A percentile compares a stretch with the other conserved stretches of the same genome.
Conservation (phyloP, 2,797 vertebrate species). For the Anguilla anguilla region DNA sequence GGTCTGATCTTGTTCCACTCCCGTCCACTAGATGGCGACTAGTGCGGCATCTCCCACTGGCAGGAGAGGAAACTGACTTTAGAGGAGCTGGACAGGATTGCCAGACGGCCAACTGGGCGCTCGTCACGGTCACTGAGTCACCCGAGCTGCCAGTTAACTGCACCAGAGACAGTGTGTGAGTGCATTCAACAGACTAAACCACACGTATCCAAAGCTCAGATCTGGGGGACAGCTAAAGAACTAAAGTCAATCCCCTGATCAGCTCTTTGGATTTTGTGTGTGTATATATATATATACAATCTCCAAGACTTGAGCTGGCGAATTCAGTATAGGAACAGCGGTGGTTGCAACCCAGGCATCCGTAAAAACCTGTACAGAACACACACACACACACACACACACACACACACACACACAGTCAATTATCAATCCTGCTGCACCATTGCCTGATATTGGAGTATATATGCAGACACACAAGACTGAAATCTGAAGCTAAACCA, state of each 20-base stretch:
- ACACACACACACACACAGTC: conserved; percentile 36
- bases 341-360: conserved; percentile 46
- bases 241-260: not conserved
- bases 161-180: conserved; percentile 33
- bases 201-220: too few relatives aligned
- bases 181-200: not conserved
- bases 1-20: conserved; percentile 38
- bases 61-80: not conserved
- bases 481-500: not conserved
- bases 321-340: conserved; percentile 35
- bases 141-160: not conserved
- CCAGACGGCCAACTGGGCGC: conserved; percentile 49
- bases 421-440: conserved; percentile 4
- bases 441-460: conserved; percentile 39
- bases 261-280: not conserved
- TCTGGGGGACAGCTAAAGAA: not conserved
- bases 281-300: not conserved
- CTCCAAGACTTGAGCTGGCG: conserved; percentile 33
- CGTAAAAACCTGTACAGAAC: conserved; percentile 61
- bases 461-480: conserved; percentile 55
- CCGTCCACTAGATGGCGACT: not conserved
- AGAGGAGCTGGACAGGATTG: conserved; percentile 46
- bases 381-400: conserved; percentile 33
- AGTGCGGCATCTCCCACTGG: not conserved
- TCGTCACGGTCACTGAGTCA: conserved; percentile 27